These are phyloP conservation scores for Lamprotornis superbus DNA, from an alignment of 2,113 vertebrate species.

Conservation along the genomic window DNA sequence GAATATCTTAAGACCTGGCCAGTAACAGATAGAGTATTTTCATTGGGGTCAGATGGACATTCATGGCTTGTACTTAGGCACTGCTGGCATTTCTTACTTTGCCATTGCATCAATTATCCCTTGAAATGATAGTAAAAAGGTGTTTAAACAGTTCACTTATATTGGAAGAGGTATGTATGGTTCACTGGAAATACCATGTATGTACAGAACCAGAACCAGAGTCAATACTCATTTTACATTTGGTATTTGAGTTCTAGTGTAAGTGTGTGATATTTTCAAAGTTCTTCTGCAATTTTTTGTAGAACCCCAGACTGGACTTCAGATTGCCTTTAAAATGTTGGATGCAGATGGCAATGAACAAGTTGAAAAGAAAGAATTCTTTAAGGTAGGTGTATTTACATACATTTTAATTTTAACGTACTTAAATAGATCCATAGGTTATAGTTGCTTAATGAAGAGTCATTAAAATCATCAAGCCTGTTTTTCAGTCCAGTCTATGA, in stretches of 20 bases:
- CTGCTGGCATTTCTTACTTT: background rate
- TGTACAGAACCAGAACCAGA: background rate
- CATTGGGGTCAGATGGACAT: background rate
- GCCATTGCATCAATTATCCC: background rate
- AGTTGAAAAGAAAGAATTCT: constrained; percentile 94
- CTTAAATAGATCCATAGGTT: background rate
- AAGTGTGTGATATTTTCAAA: background rate
- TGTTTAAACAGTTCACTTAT: background rate
- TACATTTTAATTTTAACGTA: background rate
- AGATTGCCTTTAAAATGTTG: constrained; percentile 97
- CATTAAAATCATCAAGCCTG: background rate
- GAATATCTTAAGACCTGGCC: background rate
- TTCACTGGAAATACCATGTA: background rate
- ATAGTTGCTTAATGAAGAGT: background rate
- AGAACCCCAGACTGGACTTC: constrained; percentile 93
- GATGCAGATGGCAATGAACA: constrained; percentile 93
- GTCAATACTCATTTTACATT: background rate
- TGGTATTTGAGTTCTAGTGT: background rate
- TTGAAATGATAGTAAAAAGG: background rate
- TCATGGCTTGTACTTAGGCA: background rate
- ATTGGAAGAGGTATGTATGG: background rate
- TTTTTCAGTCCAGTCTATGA: background rate
- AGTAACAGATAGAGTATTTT: background rate
- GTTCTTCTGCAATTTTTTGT: constrained; percentile 54
- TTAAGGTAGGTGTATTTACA: constrained; percentile 80